Evolutionary conservation across 2,113 vertebrate species (phyloP).

Genomic region (Vulpes vulpes): DNA sequence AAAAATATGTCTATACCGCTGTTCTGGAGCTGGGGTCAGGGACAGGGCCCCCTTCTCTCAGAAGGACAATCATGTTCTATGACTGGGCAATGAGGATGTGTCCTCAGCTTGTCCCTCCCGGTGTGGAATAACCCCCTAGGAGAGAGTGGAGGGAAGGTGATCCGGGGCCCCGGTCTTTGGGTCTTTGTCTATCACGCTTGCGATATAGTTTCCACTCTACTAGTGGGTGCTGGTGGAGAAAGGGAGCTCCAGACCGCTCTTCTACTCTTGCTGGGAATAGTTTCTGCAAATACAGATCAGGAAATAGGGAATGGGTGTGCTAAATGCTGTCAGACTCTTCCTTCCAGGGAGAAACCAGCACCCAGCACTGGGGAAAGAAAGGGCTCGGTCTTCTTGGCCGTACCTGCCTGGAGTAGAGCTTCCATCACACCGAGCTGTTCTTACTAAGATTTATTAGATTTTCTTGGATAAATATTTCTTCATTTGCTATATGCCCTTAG

Average conservation of each 20-base stretch:
- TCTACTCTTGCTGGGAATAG: background rate
- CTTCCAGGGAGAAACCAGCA: background rate
- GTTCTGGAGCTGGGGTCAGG: background rate
- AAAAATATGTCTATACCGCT: background rate
- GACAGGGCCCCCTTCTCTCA: background rate
- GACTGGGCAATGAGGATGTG: background rate
- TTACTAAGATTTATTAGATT: background rate
- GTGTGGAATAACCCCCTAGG: background rate
- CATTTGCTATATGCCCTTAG: constrained; percentile 8
- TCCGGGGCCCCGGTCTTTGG: background rate
- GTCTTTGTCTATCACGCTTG: background rate
- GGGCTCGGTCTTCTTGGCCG: background rate
- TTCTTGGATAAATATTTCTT: constrained; percentile 50
- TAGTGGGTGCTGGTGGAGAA: background rate
- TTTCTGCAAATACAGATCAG: background rate
- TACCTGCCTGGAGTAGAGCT: background rate
- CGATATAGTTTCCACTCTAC: background rate
- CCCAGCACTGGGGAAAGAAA: background rate
- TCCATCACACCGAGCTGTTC: background rate
- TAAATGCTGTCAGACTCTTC: background rate
- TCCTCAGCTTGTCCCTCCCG: background rate
- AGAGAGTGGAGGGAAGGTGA: background rate
- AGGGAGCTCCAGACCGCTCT: background rate
- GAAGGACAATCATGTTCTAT: background rate
- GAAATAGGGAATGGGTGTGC: rapidly evolving